Evolutionary conservation across 2,888 invertebrate genomes (phyloP).

Genomic region (Scaptomyza caliginosa): DNA sequence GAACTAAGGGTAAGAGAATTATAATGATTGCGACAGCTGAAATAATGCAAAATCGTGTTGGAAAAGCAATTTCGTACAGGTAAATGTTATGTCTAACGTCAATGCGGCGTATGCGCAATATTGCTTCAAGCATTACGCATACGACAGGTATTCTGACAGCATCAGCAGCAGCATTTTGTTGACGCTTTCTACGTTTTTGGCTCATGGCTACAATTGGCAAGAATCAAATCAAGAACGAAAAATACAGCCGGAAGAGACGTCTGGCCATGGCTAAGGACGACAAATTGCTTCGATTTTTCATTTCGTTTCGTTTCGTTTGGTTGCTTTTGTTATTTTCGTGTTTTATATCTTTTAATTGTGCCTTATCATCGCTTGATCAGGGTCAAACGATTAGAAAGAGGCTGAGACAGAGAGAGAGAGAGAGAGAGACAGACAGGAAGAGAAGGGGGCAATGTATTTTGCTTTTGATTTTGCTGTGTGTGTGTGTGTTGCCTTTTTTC

Average conservation of each 20-base stretch:
- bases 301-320: not conserved
- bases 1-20: too few relatives aligned
- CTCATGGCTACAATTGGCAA: constrained; percentile 43
- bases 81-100: not conserved
- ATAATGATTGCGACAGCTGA: too few relatives aligned
- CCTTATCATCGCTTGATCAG: constrained; percentile 53
- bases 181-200: constrained; percentile 29
- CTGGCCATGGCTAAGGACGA: constrained; percentile 70
- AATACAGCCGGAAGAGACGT: constrained; percentile 31
- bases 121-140: constrained; percentile 50
- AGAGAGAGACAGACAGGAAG: constrained; percentile 10
- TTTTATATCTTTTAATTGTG: constrained; percentile 18
- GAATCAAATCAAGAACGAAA: constrained; percentile 5
- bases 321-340: not conserved
- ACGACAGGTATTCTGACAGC: constrained; percentile 54
- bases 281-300: constrained; percentile 30
- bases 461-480: constrained; percentile 12
- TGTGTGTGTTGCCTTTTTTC: not conserved
- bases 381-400: constrained; percentile 8
- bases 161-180: constrained; percentile 10
- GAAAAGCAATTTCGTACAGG: not conserved
- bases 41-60: too few relatives aligned
- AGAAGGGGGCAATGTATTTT: constrained; percentile 1
- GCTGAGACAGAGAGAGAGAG: not conserved
- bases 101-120: constrained; percentile 53